Evolutionary conservation across 2,113 vertebrate genomes (phyloP), one percentile per base, ranked within the genome.

Genomic region (Embiotoca jacksoni): DNA sequence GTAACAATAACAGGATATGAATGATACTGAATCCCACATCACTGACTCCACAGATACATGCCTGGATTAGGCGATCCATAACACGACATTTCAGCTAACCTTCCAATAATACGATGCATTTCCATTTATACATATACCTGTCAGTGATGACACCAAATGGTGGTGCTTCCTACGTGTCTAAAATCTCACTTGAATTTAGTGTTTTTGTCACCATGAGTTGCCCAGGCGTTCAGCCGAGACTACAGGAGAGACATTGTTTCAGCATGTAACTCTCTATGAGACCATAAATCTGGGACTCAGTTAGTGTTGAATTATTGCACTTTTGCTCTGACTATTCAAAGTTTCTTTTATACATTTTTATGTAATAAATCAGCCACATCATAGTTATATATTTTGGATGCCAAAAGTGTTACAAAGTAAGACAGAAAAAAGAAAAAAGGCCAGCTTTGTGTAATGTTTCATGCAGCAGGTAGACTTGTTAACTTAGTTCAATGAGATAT

Each of bases 211-310:
- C 64, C 39, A 47, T 71, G 59, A 72, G 35, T 53, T 59, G 49
- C 31, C 57, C 44, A 78, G 47, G 13, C 60, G 32, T 70, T 53
- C 65, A 47, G 53, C 58, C 58, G 46, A 57, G 36, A 78, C 50
- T 78, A 11, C 14, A 32, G 59, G 50, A 81, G 39, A 30, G 41
- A 67, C 47, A 73, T 70, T 78, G 65, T 47, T 78, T 33, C 36
- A 67, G 50, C 60, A 57, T 72, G 46, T 72, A 47, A 39, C 59
- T 73, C 50, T 32, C 36, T 23, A 30, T 56, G n/a, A 50, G 60
- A 36, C 23, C 37, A 47, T 8, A 32, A 23, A 79, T 62, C 49
- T 52, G 33, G 8, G 6, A 8, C 72, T 47, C 23, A 33, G 35
- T 74, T 70, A 10, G 41, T 70, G 46, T 47, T 32, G 7, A 72